phyloP scores from a whole-genome alignment of 2,797 vertebrate genomes.

The Eutrigla gurnardus region DNA sequence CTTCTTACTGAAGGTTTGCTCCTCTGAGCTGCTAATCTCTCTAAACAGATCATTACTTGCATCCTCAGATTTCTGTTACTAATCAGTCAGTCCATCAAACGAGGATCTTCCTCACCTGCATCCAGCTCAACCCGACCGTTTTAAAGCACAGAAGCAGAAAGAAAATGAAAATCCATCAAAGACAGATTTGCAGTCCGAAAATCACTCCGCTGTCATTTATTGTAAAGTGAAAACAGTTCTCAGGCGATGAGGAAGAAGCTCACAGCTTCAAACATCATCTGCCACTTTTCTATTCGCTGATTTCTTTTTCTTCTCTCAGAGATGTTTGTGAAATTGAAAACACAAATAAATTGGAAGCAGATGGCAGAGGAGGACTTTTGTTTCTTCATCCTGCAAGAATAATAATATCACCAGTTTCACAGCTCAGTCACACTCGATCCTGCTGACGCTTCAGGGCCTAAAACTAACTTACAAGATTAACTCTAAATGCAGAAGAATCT shows the following conservation, averaged over 20 bases:
- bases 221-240: not conserved
- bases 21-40: constrained; percentile 4
- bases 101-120: not conserved
- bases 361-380: constrained; percentile 13
- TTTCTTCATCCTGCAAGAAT: not conserved
- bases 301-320: not conserved
- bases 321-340: constrained; percentile 18
- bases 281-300: not conserved
- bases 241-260: not conserved
- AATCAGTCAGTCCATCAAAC: not conserved
- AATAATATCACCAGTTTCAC: not conserved
- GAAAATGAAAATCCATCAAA: not conserved
- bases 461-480: not conserved
- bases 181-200: not conserved
- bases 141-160: not conserved
- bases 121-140: not conserved
- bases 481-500: not conserved
- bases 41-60: not conserved
- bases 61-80: not conserved
- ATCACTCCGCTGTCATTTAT: not conserved
- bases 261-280: constrained; percentile 11
- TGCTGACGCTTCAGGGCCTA: not conserved
- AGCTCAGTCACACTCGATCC: not conserved
- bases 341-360: constrained; percentile 27
- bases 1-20: no score